Percentiles rank a stretch among this genome's conserved stretches.
phyloP scores from a whole-genome alignment of 1,140 invertebrate genomes.

The Scaptomyza hsui region DNA sequence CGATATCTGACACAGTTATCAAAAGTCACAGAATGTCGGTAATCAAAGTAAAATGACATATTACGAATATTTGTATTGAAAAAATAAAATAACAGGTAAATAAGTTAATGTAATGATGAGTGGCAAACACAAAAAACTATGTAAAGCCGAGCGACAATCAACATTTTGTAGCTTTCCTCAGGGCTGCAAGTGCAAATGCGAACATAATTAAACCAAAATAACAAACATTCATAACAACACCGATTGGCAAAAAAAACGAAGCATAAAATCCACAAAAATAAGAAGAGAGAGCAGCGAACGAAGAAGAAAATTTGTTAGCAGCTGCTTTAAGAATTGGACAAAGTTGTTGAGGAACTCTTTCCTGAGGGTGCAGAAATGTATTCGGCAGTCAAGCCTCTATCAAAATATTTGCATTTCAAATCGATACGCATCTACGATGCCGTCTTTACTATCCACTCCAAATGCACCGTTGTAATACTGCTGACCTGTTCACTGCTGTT shows the following conservation, averaged over 20 bases:
- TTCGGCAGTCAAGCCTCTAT: constrained; percentile 77
- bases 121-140: constrained; percentile 61
- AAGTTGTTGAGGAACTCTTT: constrained; percentile 61
- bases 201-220: constrained; percentile 4
- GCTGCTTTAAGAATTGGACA: constrained; percentile 58
- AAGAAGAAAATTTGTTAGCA: neutral
- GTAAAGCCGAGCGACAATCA: constrained; percentile 67
- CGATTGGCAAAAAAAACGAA: no score
- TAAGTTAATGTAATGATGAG: constrained; percentile 39
- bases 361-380: constrained; percentile 77
- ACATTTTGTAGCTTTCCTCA: constrained; percentile 46
- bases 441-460: constrained; percentile 89
- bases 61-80: constrained; percentile 6
- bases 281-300: neutral
- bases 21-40: neutral
- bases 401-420: constrained; percentile 86
- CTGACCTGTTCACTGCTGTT: constrained; percentile 88
- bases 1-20: neutral
- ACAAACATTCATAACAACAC: neutral
- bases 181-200: constrained; percentile 37
- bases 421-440: constrained; percentile 88
- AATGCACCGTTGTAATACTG: constrained; percentile 88
- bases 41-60: constrained; percentile 14
- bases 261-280: no score
- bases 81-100: constrained; percentile 3